Evolutionary conservation across 2,888 invertebrate genomes (phyloP).

Genomic region (Hermaeophaga mercurialis): DNA sequence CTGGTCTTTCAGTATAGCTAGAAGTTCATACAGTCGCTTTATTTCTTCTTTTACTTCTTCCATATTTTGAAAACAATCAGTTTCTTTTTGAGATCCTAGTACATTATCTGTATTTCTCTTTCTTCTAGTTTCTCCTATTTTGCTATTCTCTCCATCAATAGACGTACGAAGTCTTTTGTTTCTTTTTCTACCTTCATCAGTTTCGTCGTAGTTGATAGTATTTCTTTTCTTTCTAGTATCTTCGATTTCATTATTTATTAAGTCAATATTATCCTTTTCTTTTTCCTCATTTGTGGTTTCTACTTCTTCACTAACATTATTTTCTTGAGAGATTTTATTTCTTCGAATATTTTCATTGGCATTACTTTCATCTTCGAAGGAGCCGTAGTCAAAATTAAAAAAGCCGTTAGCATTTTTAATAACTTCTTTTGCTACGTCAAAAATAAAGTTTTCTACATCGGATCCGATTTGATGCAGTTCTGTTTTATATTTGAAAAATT

Average conservation of each 20-base stretch:
- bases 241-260: not conserved
- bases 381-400: not conserved
- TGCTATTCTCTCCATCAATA: too few species aligned
- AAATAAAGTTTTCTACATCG: slow-evolving; percentile 25
- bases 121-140: not conserved
- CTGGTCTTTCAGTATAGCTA: slow-evolving; percentile 5
- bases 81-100: not conserved
- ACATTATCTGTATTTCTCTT: slow-evolving; percentile 3
- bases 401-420: not conserved
- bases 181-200: not conserved
- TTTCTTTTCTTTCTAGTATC: slow-evolving; percentile 5
- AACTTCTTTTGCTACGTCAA: slow-evolving; percentile 15
- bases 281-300: too few species aligned
- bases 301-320: not conserved
- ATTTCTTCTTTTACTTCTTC: slow-evolving; percentile 6
- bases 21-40: slow-evolving; percentile 3
- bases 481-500: slow-evolving; percentile 18
- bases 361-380: not conserved
- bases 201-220: too few species aligned
- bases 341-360: too few species aligned
- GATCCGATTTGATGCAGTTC: slow-evolving; percentile 21
- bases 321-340: too few species aligned
- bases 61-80: too few species aligned
- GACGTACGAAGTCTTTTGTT: too few species aligned
- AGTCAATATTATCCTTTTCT: not conserved